A percentile compares a stretch with the other conserved stretches of the same genome.
These are phyloP conservation scores for Pogonomyrmex californicus DNA, from an alignment of 1,140 invertebrate genomes.

Conservation along the genomic window DNA sequence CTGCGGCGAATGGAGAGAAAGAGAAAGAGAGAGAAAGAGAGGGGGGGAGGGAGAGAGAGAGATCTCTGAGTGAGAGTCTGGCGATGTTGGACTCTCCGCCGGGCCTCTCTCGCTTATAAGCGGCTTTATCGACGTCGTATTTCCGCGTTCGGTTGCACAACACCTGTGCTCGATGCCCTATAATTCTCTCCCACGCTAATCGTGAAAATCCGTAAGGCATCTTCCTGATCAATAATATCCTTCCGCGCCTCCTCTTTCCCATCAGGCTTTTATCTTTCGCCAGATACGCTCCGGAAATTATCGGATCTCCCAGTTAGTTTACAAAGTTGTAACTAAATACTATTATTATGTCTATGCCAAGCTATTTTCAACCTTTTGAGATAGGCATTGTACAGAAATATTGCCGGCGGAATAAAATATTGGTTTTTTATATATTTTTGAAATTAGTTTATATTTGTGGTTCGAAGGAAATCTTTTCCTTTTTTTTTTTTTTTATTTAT, in stretches of 20 bases:
- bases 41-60: conserved; percentile 18
- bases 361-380: background rate
- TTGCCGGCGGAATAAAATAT: background rate
- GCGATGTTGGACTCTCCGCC: conserved; percentile 70
- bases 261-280: background rate
- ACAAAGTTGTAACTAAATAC: background rate
- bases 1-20: conserved; percentile 40
- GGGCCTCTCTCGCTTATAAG: conserved; percentile 66
- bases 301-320: conserved; percentile 24
- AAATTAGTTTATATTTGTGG: background rate
- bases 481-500: background rate
- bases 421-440: background rate
- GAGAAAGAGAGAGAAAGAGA: background rate
- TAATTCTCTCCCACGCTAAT: conserved; percentile 58
- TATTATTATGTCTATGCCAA: background rate
- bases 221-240: conserved; percentile 23
- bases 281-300: background rate
- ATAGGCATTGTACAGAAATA: background rate
- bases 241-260: background rate
- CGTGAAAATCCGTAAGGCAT: conserved; percentile 43
- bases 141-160: conserved; percentile 81
- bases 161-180: conserved; percentile 72
- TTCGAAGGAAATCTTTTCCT: background rate
- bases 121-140: conserved; percentile 69
- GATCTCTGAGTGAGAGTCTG: conserved; percentile 71